Conservation (phyloP, 2,797 vertebrate species). For the Intellagama lesueurii region DNA sequence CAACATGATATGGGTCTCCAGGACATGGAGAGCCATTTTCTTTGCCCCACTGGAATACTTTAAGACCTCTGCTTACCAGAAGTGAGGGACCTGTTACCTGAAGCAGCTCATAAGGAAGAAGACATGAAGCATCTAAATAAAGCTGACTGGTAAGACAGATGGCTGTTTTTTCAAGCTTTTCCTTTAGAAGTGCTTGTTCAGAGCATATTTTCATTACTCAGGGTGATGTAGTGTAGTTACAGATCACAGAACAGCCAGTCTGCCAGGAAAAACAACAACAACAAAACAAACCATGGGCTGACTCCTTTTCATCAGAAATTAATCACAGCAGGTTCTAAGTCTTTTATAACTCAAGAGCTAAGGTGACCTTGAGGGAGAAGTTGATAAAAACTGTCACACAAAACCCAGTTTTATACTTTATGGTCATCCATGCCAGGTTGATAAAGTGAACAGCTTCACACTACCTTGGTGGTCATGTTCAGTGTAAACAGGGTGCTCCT, state of each 20-base stretch:
- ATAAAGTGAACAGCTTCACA: slow-evolving; percentile 42
- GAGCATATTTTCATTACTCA: slow-evolving; percentile 64
- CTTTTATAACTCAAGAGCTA: slow-evolving; percentile 68
- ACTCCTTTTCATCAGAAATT: slow-evolving; percentile 74
- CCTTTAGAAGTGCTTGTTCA: slow-evolving; percentile 63
- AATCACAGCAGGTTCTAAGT: slow-evolving; percentile 70
- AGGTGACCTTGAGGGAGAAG: slow-evolving; percentile 74
- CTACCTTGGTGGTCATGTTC: slow-evolving; percentile 20
- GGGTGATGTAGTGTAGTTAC: slow-evolving; percentile 68
- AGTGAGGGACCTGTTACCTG: not conserved
- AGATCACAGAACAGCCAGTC: slow-evolving; percentile 72
- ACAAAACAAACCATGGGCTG: slow-evolving; percentile 50
- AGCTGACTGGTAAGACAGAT: slow-evolving; percentile 66
- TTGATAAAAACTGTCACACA: slow-evolving; percentile 73
- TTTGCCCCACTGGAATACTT: not conserved
- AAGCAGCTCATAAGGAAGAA: slow-evolving; percentile 56
- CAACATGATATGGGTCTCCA: not conserved
- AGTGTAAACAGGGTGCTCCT: slow-evolving; percentile 35
- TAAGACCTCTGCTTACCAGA: not conserved
- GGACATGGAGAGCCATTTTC: not conserved
- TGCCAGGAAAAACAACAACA: slow-evolving; percentile 46
- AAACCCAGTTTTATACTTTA: slow-evolving; percentile 60
- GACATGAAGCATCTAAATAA: slow-evolving; percentile 61
- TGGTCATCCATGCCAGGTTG: slow-evolving; percentile 55
- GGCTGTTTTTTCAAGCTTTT: slow-evolving; percentile 69